Base-by-base conservation (phyloP, 2,888 invertebrate species). In the Leptopilina drosophilae region DNA sequence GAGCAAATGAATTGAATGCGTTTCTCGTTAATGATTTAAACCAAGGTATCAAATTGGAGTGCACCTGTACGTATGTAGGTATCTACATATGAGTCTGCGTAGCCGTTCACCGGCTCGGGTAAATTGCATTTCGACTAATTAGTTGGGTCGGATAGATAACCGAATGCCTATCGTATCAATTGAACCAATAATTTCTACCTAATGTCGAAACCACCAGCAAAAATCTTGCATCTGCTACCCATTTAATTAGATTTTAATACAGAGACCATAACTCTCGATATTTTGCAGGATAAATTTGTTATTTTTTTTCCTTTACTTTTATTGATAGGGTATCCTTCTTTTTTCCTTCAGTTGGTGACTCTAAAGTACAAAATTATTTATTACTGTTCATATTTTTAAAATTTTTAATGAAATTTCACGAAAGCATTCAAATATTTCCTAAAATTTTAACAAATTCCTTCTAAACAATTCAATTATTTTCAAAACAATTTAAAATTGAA, bases 121-220 rank as follows among this genome's bases (percentile, higher is more conserved):
- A 90, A 91, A 91, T 91, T 91, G 89, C 89, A 90, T 91, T 90
- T 87, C 84, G 85, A 88, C 88, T 89, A 88, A 91, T 91, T 90
- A 90, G 89, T 89, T 86, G 86, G 87, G 88, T 88, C 89, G 89
- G 88, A 86, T 87, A 87, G 87, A 89, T 90, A 89, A 89, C 88
- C 88, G 85, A 89, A 89, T 89, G 88, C 88, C 88, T 88, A 87
- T 88, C 87, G 87, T 81, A 89, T 89, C 90, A 87, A 90, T 90
- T 90, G 87, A 87, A 84, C 89, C 88, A 86, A 89, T 90, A 88
- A 90, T 88, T 88, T 85, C 83, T 84, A 85, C 79, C 59, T 56
- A 56, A 73, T 73, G n/a, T n/a, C 33, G 33, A 56, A 73, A 73
- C 73, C 40, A 56, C 56, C 56, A 73, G 56, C 9, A 56, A 73